Percentiles rank a stretch among this genome's conserved stretches.
phyloP scores from a whole-genome alignment of 2,113 vertebrate genomes.

The Brienomyrus longianalis region DNA sequence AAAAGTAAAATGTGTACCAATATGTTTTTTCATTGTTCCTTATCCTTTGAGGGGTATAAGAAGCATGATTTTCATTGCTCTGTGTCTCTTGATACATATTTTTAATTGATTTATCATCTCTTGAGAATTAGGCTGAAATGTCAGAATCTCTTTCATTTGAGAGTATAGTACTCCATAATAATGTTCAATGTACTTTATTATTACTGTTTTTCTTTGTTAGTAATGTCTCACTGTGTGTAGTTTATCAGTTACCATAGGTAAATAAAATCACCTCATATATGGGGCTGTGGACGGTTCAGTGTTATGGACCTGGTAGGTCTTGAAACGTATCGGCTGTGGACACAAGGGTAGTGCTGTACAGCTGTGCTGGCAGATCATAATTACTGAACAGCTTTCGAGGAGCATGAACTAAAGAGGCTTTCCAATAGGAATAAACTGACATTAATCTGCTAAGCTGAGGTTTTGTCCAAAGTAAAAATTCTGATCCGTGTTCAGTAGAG shows the following conservation, averaged over 20 bases:
- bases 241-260: neutral
- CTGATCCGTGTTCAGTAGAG: neutral
- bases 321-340: neutral
- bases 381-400: neutral
- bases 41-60: neutral
- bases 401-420: neutral
- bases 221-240: neutral
- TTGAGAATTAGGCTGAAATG: neutral
- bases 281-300: neutral
- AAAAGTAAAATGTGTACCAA: neutral
- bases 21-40: neutral
- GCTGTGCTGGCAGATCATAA: neutral
- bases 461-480: conserved; percentile 1
- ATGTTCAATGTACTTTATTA: neutral
- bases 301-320: neutral
- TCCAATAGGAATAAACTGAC: neutral
- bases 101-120: neutral
- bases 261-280: neutral
- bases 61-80: neutral
- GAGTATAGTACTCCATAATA: neutral
- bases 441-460: neutral
- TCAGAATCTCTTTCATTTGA: neutral
- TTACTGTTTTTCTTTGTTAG: neutral
- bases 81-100: neutral
- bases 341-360: neutral